These are phyloP conservation scores for Acrocephalus arundinaceus DNA, from an alignment of 2,113 vertebrate species.

Conservation along the genomic window DNA sequence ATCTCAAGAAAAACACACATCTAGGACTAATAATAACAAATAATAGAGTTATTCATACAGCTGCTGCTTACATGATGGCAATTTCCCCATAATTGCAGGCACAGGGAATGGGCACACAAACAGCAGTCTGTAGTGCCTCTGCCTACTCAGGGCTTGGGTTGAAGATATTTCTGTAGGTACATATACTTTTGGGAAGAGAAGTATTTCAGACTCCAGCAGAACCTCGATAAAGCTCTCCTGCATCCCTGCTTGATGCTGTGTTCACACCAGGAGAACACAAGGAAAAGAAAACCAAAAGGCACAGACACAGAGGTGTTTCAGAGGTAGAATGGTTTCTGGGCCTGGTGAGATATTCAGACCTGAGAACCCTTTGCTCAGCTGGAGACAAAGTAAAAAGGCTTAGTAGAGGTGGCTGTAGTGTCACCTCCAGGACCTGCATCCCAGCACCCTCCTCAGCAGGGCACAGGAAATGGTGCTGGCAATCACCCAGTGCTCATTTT, in stretches of 20 bases:
- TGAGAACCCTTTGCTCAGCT: not conserved
- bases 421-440: not conserved
- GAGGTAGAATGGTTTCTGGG: not conserved
- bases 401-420: not conserved
- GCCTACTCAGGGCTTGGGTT: not conserved
- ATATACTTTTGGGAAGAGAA: not conserved
- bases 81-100: slow-evolving; percentile 56
- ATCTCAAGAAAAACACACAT: slow-evolving; percentile 61
- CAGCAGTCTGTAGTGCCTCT: slow-evolving; percentile 35
- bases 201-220: not conserved
- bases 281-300: not conserved
- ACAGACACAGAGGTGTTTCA: not conserved
- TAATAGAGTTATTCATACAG: slow-evolving; percentile 61
- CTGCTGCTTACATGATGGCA: slow-evolving; percentile 25
- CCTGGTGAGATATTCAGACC: not conserved
- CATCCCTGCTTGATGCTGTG: not conserved
- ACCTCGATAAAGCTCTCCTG: not conserved
- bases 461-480: not conserved
- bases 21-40: slow-evolving; percentile 61
- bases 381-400: not conserved
- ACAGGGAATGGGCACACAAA: slow-evolving; percentile 21
- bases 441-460: not conserved
- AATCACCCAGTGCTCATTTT: not conserved
- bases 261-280: not conserved
- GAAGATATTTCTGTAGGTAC: slow-evolving; percentile 3